A percentile compares a stretch with the other conserved stretches of the same genome.
These are phyloP conservation scores for Diadophis punctatus DNA, from an alignment of 2,113 vertebrate species.

Conservation along the genomic window DNA sequence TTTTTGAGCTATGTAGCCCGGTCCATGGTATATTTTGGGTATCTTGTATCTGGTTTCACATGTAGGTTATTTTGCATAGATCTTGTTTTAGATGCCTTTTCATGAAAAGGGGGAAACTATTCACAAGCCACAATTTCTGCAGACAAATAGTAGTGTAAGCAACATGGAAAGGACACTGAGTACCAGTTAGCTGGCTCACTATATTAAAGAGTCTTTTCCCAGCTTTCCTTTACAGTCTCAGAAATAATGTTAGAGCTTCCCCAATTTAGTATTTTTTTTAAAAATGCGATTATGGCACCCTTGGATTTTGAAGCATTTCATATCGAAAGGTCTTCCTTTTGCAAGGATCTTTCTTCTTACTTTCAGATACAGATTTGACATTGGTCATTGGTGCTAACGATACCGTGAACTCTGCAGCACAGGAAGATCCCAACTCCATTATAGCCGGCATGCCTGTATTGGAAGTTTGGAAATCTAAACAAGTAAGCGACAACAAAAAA, in stretches of 20 bases:
- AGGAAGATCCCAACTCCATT: slow-evolving; percentile 52
- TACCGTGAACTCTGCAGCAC: slow-evolving; percentile 51
- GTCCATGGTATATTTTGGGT: not conserved
- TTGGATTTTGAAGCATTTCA: slow-evolving; percentile 1
- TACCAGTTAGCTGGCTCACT: not conserved
- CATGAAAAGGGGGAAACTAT: not conserved
- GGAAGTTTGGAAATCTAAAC: slow-evolving; percentile 43
- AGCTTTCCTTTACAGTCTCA: not conserved
- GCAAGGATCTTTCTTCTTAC: slow-evolving; percentile 46
- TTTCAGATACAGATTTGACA: slow-evolving; percentile 57
- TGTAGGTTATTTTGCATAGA: not conserved
- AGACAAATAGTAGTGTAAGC: not conserved
- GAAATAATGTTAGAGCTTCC: not conserved
- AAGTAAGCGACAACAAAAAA: slow-evolving; percentile 15
- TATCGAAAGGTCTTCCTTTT: slow-evolving; percentile 43
- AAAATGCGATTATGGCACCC: not conserved
- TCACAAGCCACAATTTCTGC: not conserved
- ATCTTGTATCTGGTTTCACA: not conserved
- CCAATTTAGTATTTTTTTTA: not conserved
- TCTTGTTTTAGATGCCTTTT: not conserved
- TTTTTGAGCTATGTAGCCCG: not conserved
- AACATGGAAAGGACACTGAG: not conserved
- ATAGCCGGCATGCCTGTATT: slow-evolving; percentile 26
- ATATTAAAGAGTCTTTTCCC: not conserved
- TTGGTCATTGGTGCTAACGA: slow-evolving; percentile 47